Evolutionary conservation across 2,888 invertebrate species (phyloP), one percentile per base, ranked within the genome.

Genomic region (Trachelus stipa): DNA sequence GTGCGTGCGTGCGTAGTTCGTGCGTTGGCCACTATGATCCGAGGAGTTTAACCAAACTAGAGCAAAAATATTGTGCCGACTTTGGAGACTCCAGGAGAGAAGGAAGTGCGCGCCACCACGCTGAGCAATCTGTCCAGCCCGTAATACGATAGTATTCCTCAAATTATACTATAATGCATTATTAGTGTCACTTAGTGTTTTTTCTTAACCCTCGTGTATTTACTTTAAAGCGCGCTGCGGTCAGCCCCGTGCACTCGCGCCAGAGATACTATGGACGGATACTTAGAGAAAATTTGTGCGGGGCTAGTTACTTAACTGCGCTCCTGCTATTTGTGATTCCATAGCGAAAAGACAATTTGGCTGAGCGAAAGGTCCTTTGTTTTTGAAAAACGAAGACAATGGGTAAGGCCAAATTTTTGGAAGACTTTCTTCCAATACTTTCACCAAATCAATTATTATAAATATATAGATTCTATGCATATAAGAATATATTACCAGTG

Each of bases 91-190:
- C 12, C 31, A 15, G 74, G 40, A 33, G 73, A 34, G 31, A 56
- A 75, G 40, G 73, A 56, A 76, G 76, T 73, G 31, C 74, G 68
- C 74, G 68, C 23, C 40, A 56, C 85, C 83, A 84, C 86, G 86
- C 87, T 86, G 87, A 88, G 86, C 86, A 90, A 91, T 91, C 90
- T 90, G 91, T 90, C 90, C 91, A 90, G 88, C 85, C 88, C 87
- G 87, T 90, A 89, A 89, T 88, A 88, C 87, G 88, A 87, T 91
- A 90, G 90, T 91, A 90, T 90, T 90, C 87, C 88, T 88, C 85
- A 87, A 89, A 83, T 88, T 90, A 87, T 89, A 86, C 87, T 84
- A 79, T 71, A 71, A 71, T 33, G 71, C 71, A 71, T 86, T 88
- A 86, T 88, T 89, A 90, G 88, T 88, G 87, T 89, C 87, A 88